Base-by-base conservation (phyloP, 1,140 invertebrate genomes). In the Drosophila murphyi region DNA sequence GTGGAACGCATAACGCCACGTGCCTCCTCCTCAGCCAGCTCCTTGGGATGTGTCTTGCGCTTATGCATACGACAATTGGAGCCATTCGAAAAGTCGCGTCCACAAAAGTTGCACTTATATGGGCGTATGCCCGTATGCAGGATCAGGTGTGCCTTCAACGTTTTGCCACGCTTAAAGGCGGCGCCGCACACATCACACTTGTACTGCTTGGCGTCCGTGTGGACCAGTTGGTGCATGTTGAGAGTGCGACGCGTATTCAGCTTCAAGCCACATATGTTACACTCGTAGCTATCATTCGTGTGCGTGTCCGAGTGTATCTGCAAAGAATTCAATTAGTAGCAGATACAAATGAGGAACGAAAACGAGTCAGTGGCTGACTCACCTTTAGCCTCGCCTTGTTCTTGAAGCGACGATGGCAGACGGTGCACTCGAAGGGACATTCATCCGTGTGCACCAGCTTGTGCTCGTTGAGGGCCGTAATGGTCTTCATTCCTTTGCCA, bases 51-150 rank as follows among this genome's bases (percentile, higher is more conserved):
- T 69, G 92, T 85, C 28, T 93, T 91, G 3, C 93, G 91, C 62
- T 94, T 94, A 71, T 94, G 93, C 50, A 93, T 93, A 5, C 93
- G 83, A 74, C 93, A 94, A 63, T 94, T 94, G 8, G 93, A 93
- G 8, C 93, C 93, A 64, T 94, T 93, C 6, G 93, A 91, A 80
- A 94, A 94, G n/a, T 93, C 92, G 12, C 90, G 89, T 8, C 91
- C 85, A 70, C 93, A 94, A 61, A 93, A 94, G 29, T 93, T 93
- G 55, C 93, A 94, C 20, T 90, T 90, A 50, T 94, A 94, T 3
- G 93, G 93, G 20, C 93, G 63, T 32, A 93, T 83, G 12, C 93
- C 93, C 0, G 93, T 93, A 67, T 94, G 93, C 3, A 93, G 69
- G 20, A 93, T 93, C 4, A 93, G 67, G 72, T 93, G 93, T 37